Base-by-base conservation (phyloP, 2,888 invertebrate species). In the Acrobasis suavella region DNA sequence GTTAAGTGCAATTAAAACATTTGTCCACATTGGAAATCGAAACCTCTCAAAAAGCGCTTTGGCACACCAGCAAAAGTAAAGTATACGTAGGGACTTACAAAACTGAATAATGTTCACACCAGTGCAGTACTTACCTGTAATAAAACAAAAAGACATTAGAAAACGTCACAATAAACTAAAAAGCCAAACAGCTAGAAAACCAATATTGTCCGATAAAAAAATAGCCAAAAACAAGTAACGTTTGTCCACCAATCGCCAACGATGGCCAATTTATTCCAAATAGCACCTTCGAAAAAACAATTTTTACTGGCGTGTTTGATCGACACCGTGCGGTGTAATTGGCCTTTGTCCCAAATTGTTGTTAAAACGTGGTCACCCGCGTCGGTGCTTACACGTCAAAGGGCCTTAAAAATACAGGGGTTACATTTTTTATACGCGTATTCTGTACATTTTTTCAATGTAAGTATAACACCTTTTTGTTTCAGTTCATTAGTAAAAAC, bases 261-360 rank as follows among this genome's bases (percentile, higher is more conserved):
- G 50, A 50, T 37, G 49, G 62, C 49, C 60, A 51, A 60, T 60
- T 51, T 60, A 42, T 60, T 62, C 38, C 62, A 55, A 62, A 55
- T 55, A 54, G 69, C 69, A 68, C 71, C 68, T 71, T 73, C 39
- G n/a, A 65, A 69, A 71, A 75, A 51, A 64, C 61, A 62, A 76
- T 78, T 79, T 77, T 79, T 70, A 70, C 65, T 68, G 67, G 70
- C 74, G 64, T 69, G 74, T 77, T 76, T 73, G 77, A 77, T 74
- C 69, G 75, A 73, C 68, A 65, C 67, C 66, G 62, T 62, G 72
- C 69, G 69, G 67, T 69, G 71, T 80, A 79, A 79, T 78, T 80
- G 79, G 75, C 72, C 75, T 77, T 73, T 79, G 76, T 73, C 70
- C 65, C 69, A 67, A 76, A 75, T 70, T 76, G 76, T 75, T 80